Evolutionary conservation across 37 sponge, comb jelly and placozoan genomes (phyloP).

Genomic region (Mnemiopsis leidyi): DNA sequence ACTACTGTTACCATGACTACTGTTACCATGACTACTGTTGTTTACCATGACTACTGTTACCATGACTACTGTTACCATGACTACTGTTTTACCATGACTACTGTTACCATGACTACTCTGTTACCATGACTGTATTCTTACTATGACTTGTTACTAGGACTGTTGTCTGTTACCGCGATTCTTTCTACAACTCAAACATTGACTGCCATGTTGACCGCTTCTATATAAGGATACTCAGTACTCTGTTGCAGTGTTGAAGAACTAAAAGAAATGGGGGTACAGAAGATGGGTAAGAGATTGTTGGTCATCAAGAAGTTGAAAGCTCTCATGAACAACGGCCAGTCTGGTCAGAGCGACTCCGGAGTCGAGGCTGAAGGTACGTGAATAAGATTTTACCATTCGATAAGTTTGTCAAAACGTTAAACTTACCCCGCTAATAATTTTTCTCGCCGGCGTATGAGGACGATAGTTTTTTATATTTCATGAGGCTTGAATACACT

Average conservation of each 20-base stretch:
- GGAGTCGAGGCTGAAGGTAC: conserved; percentile 21
- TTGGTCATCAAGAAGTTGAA: conserved; percentile 34
- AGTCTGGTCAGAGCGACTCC: conserved; percentile 16
- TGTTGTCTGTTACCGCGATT: too few relatives aligned
- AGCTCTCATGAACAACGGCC: conserved; percentile 29
- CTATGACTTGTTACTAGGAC: too few relatives aligned
- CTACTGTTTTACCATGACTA: not conserved
- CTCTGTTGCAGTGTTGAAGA: conserved; percentile 11
- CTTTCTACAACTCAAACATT: too few relatives aligned
- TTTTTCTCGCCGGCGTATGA: too few relatives aligned
- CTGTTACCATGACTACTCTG: not conserved
- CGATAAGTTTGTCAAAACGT: too few relatives aligned
- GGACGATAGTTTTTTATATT: too few relatives aligned
- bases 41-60: not conserved
- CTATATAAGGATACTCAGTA: too few relatives aligned
- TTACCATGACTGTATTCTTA: not conserved
- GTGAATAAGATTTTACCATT: too few relatives aligned
- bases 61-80: not conserved
- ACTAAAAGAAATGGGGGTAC: conserved; percentile 39
- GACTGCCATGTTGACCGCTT: too few relatives aligned
- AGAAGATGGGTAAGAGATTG: conserved; percentile 22
- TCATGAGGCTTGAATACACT: too few relatives aligned
- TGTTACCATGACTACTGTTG: too few relatives aligned
- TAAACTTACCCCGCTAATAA: too few relatives aligned
- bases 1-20: not conserved